A percentile compares a stretch with the other conserved stretches of the same genome.
These are phyloP conservation scores for Alfaro cultratus DNA, from an alignment of 2,797 vertebrate genomes.

Conservation along the genomic window DNA sequence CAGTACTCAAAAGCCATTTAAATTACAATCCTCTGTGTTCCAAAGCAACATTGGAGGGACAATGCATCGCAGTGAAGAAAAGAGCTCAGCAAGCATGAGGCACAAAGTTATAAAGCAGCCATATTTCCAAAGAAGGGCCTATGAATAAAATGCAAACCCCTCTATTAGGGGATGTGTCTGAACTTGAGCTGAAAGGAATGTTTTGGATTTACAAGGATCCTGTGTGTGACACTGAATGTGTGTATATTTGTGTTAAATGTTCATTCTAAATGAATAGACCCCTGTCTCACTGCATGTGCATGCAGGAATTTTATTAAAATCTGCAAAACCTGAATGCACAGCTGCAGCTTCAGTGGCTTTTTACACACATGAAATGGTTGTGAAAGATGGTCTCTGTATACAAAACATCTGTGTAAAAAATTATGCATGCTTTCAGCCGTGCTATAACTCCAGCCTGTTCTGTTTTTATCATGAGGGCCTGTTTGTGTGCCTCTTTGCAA, in stretches of 20 bases:
- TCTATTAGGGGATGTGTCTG: conserved; percentile 83
- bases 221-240: conserved; percentile 53
- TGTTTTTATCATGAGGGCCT: conserved; percentile 57
- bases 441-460: conserved; percentile 17
- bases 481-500: conserved; percentile 57
- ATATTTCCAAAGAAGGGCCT: conserved; percentile 74
- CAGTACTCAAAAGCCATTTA: conserved; percentile 75
- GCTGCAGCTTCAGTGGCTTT: conserved; percentile 21
- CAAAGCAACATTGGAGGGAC: conserved; percentile 65
- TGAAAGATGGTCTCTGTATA: conserved; percentile 37
- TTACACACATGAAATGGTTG: conserved; percentile 21
- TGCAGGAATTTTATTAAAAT: conserved; percentile 24
- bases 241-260: conserved; percentile 18
- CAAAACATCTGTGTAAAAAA: conserved; percentile 37
- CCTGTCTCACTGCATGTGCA: conserved; percentile 28
- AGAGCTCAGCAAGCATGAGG: conserved; percentile 54
- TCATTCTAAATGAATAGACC: conserved; percentile 50
- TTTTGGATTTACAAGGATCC: conserved; percentile 77
- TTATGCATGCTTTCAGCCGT: conserved; percentile 17
- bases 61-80: conserved; percentile 62
- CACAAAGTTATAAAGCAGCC: conserved; percentile 75
- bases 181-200: conserved; percentile 83
- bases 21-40: conserved; percentile 74
- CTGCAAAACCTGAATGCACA: conserved; percentile 17
- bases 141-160: conserved; percentile 83